phyloP scores from a whole-genome alignment of 2,113 vertebrate species.

The Ailuropoda melanoleuca region DNA sequence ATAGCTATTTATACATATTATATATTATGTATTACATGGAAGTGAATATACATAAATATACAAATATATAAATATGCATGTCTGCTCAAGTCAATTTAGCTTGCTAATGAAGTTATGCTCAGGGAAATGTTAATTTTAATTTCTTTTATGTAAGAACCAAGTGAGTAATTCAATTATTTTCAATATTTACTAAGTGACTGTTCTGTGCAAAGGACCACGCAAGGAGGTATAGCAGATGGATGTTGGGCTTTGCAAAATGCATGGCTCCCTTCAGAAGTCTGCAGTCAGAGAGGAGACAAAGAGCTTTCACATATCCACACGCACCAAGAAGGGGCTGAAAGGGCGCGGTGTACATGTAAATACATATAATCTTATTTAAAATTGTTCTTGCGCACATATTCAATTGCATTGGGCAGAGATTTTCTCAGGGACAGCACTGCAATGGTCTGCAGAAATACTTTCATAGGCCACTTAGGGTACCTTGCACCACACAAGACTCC shows the following conservation, averaged over 20 bases:
- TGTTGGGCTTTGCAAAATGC: not conserved
- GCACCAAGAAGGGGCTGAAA: not conserved
- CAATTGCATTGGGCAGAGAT: not conserved
- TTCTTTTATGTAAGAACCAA: constrained; percentile 27
- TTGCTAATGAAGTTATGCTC: not conserved
- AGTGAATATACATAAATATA: not conserved
- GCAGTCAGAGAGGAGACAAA: not conserved
- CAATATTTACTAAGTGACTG: not conserved
- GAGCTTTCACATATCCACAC: too few species aligned
- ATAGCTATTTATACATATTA: not conserved
- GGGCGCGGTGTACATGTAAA: not conserved
- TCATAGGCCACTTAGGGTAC: not conserved
- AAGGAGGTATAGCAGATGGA: not conserved
- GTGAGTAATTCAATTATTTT: not conserved
- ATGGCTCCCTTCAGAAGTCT: not conserved
- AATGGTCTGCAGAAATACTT: not conserved
- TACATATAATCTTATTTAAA: not conserved
- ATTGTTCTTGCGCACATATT: not conserved
- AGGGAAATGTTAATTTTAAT: not conserved
- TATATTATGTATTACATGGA: not conserved
- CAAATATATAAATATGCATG: not conserved
- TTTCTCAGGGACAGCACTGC: not conserved
- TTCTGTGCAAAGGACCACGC: not conserved
- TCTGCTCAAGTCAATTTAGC: not conserved
- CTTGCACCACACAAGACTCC: not conserved